Percentiles rank a stretch among this genome's conserved stretches.
These are phyloP conservation scores for Petrolisthes manimaculis DNA, from an alignment of 2,888 invertebrate genomes.

Conservation along the genomic window DNA sequence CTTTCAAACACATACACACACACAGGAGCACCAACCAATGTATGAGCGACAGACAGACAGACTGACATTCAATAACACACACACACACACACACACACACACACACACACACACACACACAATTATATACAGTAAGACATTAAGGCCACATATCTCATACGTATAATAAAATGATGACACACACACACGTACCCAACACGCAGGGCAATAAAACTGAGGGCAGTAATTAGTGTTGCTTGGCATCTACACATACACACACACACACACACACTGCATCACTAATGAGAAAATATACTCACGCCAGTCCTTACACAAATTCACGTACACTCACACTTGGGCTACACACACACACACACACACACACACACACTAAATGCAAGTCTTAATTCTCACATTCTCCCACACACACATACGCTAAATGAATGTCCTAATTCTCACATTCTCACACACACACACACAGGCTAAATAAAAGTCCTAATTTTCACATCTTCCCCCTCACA, in stretches of 20 bases:
- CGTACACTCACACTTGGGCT: not conserved
- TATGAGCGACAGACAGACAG: too few relatives aligned
- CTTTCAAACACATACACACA: not conserved
- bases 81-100: constrained; percentile 6
- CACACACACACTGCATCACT: too few relatives aligned
- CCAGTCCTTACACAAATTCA: not conserved
- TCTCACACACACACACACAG: not conserved
- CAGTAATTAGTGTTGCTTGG: constrained; percentile 18
- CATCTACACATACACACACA: not conserved
- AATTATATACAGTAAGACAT: not conserved
- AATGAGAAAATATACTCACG: too few relatives aligned
- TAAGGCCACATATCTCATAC: not conserved
- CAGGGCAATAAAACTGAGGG: constrained; percentile 10
- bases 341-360: not conserved
- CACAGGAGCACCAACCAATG: too few relatives aligned
- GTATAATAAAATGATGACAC: not conserved
- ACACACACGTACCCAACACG: constrained; percentile 18
- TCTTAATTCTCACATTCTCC: not conserved
- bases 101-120: not conserved
- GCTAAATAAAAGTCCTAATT: too few relatives aligned
- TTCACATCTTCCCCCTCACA: not conserved
- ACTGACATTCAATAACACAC: too few relatives aligned
- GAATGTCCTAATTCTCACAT: not conserved
- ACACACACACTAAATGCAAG: not conserved
- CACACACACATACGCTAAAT: not conserved